Conservation (phyloP, 2,113 vertebrate species). For the Telmatochromis brachygnathus region DNA sequence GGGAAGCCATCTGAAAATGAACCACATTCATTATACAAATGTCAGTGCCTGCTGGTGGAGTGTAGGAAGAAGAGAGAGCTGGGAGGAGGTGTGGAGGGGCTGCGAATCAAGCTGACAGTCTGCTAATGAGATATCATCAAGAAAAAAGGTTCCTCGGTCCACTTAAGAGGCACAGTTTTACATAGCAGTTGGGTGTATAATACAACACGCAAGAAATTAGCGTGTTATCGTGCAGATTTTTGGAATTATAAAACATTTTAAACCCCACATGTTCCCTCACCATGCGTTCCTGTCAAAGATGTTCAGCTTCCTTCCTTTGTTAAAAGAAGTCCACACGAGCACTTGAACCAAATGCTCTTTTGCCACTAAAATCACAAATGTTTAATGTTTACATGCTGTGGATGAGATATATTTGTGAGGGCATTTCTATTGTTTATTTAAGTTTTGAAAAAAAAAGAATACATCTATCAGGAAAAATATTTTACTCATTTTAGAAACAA, state of each 20-base stretch:
- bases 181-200: background rate
- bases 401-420: background rate
- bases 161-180: background rate
- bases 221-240: background rate
- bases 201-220: background rate
- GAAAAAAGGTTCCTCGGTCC: background rate
- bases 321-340: background rate
- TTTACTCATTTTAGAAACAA: background rate
- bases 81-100: background rate
- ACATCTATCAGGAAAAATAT: background rate
- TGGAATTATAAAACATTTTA: background rate
- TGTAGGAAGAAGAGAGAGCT: slow-evolving; percentile 15
- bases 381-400: background rate
- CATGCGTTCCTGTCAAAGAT: background rate
- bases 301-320: background rate
- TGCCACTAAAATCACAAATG: background rate
- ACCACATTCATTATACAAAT: slow-evolving; percentile 52
- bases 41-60: slow-evolving; percentile 51
- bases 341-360: background rate
- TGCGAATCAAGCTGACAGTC: slow-evolving; percentile 11
- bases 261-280: background rate
- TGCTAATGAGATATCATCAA: slow-evolving; percentile 50
- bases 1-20: slow-evolving; percentile 37
- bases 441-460: background rate
- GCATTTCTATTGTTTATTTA: background rate